Percentiles rank a stretch among this genome's conserved stretches.
These are phyloP conservation scores for Spinus olivaceus DNA, from an alignment of 2,797 vertebrate genomes.

Conservation along the genomic window DNA sequence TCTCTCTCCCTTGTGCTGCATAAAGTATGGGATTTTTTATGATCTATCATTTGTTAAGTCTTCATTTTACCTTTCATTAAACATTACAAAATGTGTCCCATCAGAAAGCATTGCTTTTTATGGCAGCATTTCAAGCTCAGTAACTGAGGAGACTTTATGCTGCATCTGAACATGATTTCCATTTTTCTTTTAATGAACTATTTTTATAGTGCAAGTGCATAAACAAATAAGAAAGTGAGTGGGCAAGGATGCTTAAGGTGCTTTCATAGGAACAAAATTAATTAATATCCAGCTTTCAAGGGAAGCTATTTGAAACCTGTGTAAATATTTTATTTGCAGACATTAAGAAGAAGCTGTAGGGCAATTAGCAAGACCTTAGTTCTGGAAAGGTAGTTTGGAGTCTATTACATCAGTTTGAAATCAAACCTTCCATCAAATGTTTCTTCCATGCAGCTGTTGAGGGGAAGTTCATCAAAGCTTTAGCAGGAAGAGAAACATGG, in stretches of 20 bases:
- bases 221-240: slow-evolving; percentile 47
- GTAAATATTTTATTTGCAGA: slow-evolving; percentile 2
- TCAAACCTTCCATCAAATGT: neutral
- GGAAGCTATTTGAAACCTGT: neutral
- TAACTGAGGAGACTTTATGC: neutral
- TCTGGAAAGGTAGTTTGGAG: slow-evolving; percentile 7
- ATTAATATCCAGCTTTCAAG: slow-evolving; percentile 33
- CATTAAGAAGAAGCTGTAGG: neutral
- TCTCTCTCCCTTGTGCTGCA: neutral
- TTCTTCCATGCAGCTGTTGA: neutral
- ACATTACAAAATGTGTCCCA: slow-evolving; percentile 24
- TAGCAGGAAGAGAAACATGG: neutral
- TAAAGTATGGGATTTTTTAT: slow-evolving; percentile 6
- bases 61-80: slow-evolving; percentile 59
- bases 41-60: neutral
- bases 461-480: neutral
- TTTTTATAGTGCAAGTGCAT: slow-evolving; percentile 22
- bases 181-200: slow-evolving; percentile 41
- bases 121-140: slow-evolving; percentile 39
- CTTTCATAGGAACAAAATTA: slow-evolving; percentile 36
- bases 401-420: neutral
- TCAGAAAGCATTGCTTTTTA: slow-evolving; percentile 39
- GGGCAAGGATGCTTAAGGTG: neutral
- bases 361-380: slow-evolving; percentile 16
- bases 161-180: neutral